Base-by-base conservation (phyloP, 2,888 invertebrate species). In the Sussaba pulchella region DNA sequence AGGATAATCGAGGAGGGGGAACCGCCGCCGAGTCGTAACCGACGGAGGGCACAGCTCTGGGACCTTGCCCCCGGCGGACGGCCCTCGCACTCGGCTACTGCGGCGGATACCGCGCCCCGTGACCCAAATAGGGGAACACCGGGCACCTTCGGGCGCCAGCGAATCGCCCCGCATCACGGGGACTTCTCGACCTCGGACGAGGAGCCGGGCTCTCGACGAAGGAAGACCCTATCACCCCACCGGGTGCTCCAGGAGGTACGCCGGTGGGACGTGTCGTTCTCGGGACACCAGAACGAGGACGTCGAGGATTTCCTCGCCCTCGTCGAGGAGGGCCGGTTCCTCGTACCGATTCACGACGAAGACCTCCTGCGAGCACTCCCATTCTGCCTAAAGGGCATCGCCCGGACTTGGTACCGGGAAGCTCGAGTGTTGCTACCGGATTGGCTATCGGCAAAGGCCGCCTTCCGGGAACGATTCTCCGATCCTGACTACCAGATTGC, bases 401-500 rank as follows among this genome's bases (percentile, higher is more conserved):
- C 69, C 26, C 69, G 45, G 12, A 36, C 17, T 1, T 70, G 69
- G 69, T 70, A 70, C 21, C 70, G 57, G 1, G 70, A 54, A 6
- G 10, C 43, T 10, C 26, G 66, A 21, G 50, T 12, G 39, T n/a
- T 39, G 17, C n/a, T 67, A 1, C 5, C 21, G n/a, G 50, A 17
- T 10, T 70, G 70, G 57, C 50, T 10, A 0, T 10, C 31, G 0
- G 45, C 57, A 14, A 57, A 39, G 19, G 19, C 8, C 8, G 73
- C 73, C 1, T 64, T 71, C 8, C 64, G 52, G n/a, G 26, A 64
- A 14, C 24, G 43, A 0, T 75, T 57, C 8, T 41, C 31, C 0
- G 75, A 75, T 36, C 75, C 75, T 24, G 71, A 77, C 4, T 77
- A 77, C 17, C 77, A 77, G 26, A 50, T 77, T 19, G 78, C 64